These are phyloP conservation scores for Synergus gifuensis DNA, from an alignment of 2,888 invertebrate genomes.

Conservation along the genomic window DNA sequence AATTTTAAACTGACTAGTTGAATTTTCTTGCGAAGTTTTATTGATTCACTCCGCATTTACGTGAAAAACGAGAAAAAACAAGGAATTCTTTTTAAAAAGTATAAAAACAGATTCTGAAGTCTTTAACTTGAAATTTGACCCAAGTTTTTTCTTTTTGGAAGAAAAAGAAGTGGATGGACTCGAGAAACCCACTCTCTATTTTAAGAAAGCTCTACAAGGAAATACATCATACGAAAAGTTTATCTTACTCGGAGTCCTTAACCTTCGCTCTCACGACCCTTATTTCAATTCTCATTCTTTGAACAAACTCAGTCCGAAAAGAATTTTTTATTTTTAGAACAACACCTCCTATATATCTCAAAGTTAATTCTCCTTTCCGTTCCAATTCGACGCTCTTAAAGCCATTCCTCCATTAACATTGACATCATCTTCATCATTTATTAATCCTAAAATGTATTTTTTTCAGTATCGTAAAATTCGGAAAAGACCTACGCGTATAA, in stretches of 20 bases:
- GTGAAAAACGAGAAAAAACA: no score
- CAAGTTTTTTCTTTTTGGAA: neutral
- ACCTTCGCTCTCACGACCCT: conserved; percentile 4
- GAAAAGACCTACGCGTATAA: conserved; percentile 24
- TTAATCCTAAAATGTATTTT: neutral
- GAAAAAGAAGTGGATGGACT: neutral
- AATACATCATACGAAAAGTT: neutral
- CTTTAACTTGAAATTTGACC: neutral
- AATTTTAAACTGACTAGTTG: no score
- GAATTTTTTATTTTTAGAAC: neutral
- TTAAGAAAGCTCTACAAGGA: neutral
- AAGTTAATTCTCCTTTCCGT: neutral
- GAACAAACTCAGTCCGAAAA: neutral
- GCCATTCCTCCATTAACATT: neutral
- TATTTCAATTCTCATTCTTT: neutral
- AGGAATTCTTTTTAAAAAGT: no score
- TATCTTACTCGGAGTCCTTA: neutral
- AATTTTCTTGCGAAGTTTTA: no score
- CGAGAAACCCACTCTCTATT: neutral
- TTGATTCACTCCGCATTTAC: no score
- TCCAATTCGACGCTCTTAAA: neutral
- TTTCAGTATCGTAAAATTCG: neutral
- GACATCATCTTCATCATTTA: neutral
- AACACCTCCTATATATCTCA: neutral
- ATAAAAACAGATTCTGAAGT: neutral